These are phyloP conservation scores for Variabilichromis moorii DNA, from an alignment of 2,113 vertebrate genomes.

Conservation along the genomic window DNA sequence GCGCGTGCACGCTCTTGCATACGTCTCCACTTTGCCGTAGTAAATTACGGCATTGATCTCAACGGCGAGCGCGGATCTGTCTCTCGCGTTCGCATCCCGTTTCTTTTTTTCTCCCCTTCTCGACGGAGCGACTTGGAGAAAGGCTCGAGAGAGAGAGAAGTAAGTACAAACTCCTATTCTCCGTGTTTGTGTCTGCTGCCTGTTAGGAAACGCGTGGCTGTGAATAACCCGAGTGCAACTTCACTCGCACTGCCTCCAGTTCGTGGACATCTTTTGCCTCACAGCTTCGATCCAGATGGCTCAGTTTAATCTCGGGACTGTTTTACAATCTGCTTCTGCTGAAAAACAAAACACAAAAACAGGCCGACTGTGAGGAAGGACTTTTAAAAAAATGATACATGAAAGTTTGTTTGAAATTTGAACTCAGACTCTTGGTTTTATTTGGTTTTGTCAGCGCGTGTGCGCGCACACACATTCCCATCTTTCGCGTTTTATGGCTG, in stretches of 20 bases:
- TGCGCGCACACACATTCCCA: background rate
- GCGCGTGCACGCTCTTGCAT: slow-evolving; percentile 1
- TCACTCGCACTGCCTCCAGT: background rate
- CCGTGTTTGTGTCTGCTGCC: background rate
- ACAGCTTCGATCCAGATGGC: background rate
- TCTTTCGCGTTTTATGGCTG: background rate
- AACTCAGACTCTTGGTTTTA: background rate
- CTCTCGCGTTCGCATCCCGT: background rate
- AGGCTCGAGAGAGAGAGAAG: slow-evolving; percentile 11
- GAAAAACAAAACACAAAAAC: background rate
- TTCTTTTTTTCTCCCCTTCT: slow-evolving; percentile 1
- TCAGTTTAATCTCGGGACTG: background rate
- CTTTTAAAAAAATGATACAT: background rate
- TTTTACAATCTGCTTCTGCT: background rate
- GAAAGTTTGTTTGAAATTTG: background rate
- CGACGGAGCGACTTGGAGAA: slow-evolving; percentile 21
- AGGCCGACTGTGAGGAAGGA: background rate
- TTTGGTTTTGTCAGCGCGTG: background rate
- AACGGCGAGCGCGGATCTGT: slow-evolving; percentile 25
- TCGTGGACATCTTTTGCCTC: background rate
- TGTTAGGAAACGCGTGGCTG: background rate
- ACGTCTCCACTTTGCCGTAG: slow-evolving; percentile 39
- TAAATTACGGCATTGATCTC: slow-evolving; percentile 42
- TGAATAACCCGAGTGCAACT: background rate
- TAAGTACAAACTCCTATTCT: slow-evolving; percentile 8